phyloP scores from a whole-genome alignment of 2,888 invertebrate genomes.

The Anaspis maculata region DNA sequence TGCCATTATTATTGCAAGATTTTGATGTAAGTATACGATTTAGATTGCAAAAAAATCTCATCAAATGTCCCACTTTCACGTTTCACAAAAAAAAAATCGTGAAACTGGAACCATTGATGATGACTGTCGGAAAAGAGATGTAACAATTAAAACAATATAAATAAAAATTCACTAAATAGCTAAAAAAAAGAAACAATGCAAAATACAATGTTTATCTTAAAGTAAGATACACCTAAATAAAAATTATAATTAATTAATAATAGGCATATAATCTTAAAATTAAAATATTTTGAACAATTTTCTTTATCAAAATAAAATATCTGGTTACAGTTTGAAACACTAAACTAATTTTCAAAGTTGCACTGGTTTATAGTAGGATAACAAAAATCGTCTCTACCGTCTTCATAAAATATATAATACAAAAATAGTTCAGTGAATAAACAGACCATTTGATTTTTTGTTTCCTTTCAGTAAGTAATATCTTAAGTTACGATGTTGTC shows the following conservation, averaged over 20 bases:
- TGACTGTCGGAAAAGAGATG: no score
- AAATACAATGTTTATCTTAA: constrained; percentile 36
- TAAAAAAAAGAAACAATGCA: constrained; percentile 31
- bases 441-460: constrained; percentile 11
- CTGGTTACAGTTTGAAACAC: constrained; percentile 21
- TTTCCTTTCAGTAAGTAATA: constrained; percentile 16
- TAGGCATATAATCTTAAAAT: constrained; percentile 32
- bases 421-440: constrained; percentile 13
- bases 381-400: constrained; percentile 22
- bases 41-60: constrained; percentile 23
- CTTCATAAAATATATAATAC: constrained; percentile 18
- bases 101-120: no score
- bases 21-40: no score
- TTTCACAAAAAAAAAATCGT: no score
- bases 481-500: constrained; percentile 14
- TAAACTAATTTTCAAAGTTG: constrained; percentile 21
- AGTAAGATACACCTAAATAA: constrained; percentile 34
- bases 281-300: constrained; percentile 28
- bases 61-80: no score
- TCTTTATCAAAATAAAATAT: constrained; percentile 18
- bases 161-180: constrained; percentile 38
- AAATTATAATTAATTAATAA: constrained; percentile 34
- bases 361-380: constrained; percentile 20
- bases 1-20: constrained; percentile 26
- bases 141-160: constrained; percentile 34